Conservation (phyloP, 2,113 vertebrate genomes). For the Strigops habroptila region DNA sequence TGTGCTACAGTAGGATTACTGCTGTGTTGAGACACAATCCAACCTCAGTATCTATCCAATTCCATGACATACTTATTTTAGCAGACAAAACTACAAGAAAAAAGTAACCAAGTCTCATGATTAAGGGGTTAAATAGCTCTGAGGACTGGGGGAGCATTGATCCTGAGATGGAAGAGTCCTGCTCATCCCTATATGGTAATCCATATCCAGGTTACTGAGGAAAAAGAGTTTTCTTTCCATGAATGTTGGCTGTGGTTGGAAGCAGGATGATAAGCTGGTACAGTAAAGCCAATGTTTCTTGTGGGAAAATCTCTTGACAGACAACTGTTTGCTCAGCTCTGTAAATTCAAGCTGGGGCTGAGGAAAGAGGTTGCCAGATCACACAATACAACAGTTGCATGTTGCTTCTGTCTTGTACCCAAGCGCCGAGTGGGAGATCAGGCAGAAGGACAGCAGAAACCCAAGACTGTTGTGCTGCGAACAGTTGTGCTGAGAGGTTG, state of each 20-base stretch:
- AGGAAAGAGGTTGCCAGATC: constrained; percentile 32
- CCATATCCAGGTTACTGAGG: neutral
- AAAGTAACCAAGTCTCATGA: neutral
- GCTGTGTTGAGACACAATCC: neutral
- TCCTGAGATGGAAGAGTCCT: neutral
- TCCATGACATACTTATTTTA: neutral
- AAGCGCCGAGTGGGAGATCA: neutral
- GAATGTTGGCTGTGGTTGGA: neutral
- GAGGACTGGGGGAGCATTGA: neutral
- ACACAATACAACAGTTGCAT: neutral
- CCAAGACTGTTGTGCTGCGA: neutral
- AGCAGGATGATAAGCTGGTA: neutral
- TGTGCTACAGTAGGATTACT: neutral
- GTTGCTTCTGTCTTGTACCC: constrained; percentile 22
- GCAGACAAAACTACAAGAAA: neutral
- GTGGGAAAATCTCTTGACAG: constrained; percentile 26
- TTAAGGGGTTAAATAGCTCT: neutral
- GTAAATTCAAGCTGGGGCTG: constrained; percentile 47
- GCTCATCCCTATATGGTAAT: neutral
- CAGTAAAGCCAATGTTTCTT: constrained; percentile 29
- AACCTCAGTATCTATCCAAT: neutral
- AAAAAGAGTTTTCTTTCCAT: neutral
- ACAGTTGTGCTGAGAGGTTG: neutral
- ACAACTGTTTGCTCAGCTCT: constrained; percentile 42
- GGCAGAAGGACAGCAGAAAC: constrained; percentile 14